Percentiles rank a stretch among this genome's conserved stretches.
Evolutionary conservation across 1,140 invertebrate species (phyloP).

Genomic region (Apis mellifera): DNA sequence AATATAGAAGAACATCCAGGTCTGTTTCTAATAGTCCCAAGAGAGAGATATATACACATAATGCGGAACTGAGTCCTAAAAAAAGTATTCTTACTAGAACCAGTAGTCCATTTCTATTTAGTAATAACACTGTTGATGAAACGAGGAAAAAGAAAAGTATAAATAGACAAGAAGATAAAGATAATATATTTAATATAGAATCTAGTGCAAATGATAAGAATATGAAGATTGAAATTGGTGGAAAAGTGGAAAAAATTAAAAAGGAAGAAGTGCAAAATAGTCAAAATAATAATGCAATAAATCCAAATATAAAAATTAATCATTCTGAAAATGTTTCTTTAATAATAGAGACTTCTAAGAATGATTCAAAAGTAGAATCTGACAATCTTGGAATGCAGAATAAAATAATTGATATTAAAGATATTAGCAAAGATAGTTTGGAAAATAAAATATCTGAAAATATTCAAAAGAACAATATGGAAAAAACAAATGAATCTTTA

Average conservation of each 20-base stretch:
- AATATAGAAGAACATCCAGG: conserved; percentile 14
- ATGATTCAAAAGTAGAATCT: neutral
- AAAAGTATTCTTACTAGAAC: conserved; percentile 74
- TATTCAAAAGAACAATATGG: neutral
- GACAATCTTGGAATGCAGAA: neutral
- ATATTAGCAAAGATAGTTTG: neutral
- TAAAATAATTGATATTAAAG: neutral
- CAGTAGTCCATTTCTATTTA: conserved; percentile 4
- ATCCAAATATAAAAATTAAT: neutral
- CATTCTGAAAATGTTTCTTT: neutral
- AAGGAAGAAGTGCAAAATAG: conserved; percentile 19
- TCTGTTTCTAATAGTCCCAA: conserved; percentile 77
- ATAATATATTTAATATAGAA: neutral
- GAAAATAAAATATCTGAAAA: neutral
- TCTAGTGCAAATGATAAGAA: neutral
- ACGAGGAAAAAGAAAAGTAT: conserved; percentile 30
- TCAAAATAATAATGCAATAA: neutral
- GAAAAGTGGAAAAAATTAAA: neutral
- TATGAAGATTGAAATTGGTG: neutral
- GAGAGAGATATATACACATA: conserved; percentile 70
- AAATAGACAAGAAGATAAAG: neutral
- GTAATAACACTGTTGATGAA: neutral
- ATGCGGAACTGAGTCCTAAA: conserved; percentile 75
- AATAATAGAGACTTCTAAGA: neutral
- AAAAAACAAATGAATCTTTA: neutral